A percentile compares a stretch with the other conserved stretches of the same genome.
Conservation (phyloP, 1,140 invertebrate genomes). For the Musca vetustissima region DNA sequence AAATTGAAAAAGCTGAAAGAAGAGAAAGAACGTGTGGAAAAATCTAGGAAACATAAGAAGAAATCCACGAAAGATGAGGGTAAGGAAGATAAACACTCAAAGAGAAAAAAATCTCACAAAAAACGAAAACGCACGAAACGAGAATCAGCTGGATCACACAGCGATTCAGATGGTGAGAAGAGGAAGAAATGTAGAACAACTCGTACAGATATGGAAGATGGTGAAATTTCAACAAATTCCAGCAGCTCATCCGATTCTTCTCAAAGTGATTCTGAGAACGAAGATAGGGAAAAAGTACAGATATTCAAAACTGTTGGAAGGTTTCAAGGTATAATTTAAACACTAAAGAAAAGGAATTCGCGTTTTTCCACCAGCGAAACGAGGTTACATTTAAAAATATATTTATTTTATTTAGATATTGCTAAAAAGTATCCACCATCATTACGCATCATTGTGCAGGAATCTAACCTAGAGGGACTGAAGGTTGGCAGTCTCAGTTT, state of each 20-base stretch:
- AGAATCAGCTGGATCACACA: not conserved
- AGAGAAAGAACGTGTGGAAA: constrained; percentile 31
- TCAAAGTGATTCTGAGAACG: constrained; percentile 39
- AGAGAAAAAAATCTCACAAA: constrained; percentile 28
- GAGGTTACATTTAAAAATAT: constrained; percentile 14
- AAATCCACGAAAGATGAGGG: constrained; percentile 33
- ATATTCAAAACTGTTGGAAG: constrained; percentile 46
- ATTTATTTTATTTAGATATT: constrained; percentile 60
- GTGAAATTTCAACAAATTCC: constrained; percentile 29
- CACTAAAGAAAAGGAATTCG: constrained; percentile 36
- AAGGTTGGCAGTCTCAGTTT: constrained; percentile 78
- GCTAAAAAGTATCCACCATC: constrained; percentile 79
- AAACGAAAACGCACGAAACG: constrained; percentile 30
- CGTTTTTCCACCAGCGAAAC: constrained; percentile 28
- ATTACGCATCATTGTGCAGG: constrained; percentile 81
- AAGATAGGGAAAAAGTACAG: constrained; percentile 43
- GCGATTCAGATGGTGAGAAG: constrained; percentile 11
- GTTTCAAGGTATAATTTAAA: constrained; percentile 43
- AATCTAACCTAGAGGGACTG: constrained; percentile 68
- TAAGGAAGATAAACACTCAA: constrained; percentile 17
- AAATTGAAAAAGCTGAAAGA: constrained; percentile 35
- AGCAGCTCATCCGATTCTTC: not conserved
- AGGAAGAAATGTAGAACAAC: constrained; percentile 3
- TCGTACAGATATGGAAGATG: constrained; percentile 34
- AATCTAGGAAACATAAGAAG: constrained; percentile 24